Evolutionary conservation across 2,888 invertebrate genomes (phyloP), one percentile per base, ranked within the genome.

Genomic region (Eristalis tenax): DNA sequence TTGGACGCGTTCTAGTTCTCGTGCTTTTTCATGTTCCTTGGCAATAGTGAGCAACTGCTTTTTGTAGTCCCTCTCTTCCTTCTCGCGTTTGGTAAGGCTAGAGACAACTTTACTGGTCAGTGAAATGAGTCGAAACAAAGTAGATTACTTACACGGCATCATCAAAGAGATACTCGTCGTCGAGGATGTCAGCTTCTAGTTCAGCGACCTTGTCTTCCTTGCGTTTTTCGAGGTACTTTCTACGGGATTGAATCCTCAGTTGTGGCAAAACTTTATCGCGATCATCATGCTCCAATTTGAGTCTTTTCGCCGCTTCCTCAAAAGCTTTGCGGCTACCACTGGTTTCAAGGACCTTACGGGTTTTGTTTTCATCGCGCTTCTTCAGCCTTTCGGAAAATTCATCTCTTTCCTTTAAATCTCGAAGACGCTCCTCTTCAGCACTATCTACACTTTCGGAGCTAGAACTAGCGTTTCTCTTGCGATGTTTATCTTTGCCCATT

Each of bases 131-230:
- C 28, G 66, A 65, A 0, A 35, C 8, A 40, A 8, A 57, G 1
- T 64, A 6, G 11, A 6, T 13, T 87, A 94, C 96, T 95, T 95
- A 98, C 97, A 96, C 94, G 91, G 96, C 95, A 88, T 97, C 97
- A 74, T 97, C 96, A 93, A 99, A 99, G 0, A 99, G 94, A 91
- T 97, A 98, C 93, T 99, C 98, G 94, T 99, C 99, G 93, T 99
- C 99, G 65, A 96, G 94, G 81, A 99, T 97, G 91, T 99, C 98
- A 6, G 96, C 97, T 93, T 99, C 99, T 70, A 99, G 93, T 92
- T 99, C 99, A 11, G 97, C 95, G 43, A 99, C 95, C 94, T 99
- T 99, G 91, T 99, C 99, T 80, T 97, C 98, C 93, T 99, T 98
- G 64, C 99, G 95, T 93, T 99, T 99, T 91, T 97, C 97, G 89